Conservation (phyloP, 2,888 invertebrate species). For the Tetragnatha montana region DNA sequence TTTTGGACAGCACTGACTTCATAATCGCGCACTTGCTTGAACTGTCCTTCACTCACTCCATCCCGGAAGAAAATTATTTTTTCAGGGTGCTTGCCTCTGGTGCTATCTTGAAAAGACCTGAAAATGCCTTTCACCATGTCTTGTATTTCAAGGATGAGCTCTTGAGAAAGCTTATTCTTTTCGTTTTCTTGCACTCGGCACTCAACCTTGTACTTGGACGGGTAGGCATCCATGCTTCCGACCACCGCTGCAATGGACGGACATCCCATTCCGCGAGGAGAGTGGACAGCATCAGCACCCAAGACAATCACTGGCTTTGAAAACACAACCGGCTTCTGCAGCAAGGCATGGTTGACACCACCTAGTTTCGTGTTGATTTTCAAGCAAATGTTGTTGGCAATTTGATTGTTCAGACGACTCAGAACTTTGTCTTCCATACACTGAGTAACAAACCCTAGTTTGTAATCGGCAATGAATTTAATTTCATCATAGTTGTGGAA, state of each 20-base stretch:
- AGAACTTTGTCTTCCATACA: constrained; percentile 75
- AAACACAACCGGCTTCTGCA: constrained; percentile 74
- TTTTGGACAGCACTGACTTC: constrained; percentile 79
- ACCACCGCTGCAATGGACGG: constrained; percentile 83
- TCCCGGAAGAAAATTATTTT: constrained; percentile 86
- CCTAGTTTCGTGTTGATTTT: constrained; percentile 75
- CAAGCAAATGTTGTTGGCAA: constrained; percentile 74
- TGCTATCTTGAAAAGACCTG: constrained; percentile 69
- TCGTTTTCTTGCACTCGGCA: constrained; percentile 83
- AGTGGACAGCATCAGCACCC: constrained; percentile 95
- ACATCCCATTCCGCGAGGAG: constrained; percentile 84
- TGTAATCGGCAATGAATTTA: constrained; percentile 63
- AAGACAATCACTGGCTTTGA: constrained; percentile 81
- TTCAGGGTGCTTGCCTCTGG: constrained; percentile 77
- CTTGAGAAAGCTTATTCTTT: constrained; percentile 78
- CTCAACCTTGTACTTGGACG: constrained; percentile 78
- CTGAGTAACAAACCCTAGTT: constrained; percentile 55
- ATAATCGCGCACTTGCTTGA: constrained; percentile 79
- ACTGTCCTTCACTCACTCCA: constrained; percentile 92
- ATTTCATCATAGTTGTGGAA: constrained; percentile 60
- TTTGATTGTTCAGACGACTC: constrained; percentile 55
- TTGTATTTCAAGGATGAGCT: constrained; percentile 85
- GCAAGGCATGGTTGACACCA: constrained; percentile 74
- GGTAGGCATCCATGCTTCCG: constrained; percentile 82
- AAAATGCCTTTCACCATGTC: constrained; percentile 83